Conservation (phyloP, 2,888 invertebrate genomes). For the Caenorhabditis macrosperma region DNA sequence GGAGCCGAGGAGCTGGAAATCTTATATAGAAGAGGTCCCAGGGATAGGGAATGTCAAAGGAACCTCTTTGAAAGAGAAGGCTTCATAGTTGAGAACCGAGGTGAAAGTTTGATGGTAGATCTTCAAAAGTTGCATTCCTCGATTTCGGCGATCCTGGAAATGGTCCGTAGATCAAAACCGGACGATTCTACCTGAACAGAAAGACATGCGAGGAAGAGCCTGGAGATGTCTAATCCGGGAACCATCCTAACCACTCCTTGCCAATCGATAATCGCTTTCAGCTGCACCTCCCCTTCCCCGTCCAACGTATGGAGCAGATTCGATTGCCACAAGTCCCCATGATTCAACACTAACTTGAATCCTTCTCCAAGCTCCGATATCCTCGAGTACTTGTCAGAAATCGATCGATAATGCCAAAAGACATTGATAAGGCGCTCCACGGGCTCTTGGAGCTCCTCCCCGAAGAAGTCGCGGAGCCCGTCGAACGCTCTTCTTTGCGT, state of each 20-base stretch:
- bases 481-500: background rate
- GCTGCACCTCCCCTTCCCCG: slow-evolving; percentile 15
- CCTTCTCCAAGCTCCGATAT: slow-evolving; percentile 14
- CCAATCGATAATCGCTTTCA: slow-evolving; percentile 50
- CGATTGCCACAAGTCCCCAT: slow-evolving; percentile 45
- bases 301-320: slow-evolving; percentile 24
- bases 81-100: background rate
- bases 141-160: slow-evolving; percentile 8
- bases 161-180: too few species aligned
- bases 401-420: background rate
- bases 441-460: background rate
- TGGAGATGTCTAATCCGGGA: slow-evolving; percentile 16
- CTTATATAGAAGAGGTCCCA: background rate
- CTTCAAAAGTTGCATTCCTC: slow-evolving; percentile 14
- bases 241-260: slow-evolving; percentile 7
- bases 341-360: slow-evolving; percentile 17
- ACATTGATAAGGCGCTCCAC: slow-evolving; percentile 3
- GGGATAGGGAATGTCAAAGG: too few species aligned
- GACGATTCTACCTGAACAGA: background rate
- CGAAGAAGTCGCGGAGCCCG: background rate
- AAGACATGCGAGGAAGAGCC: slow-evolving; percentile 27
- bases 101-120: slow-evolving; percentile 27
- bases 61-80: slow-evolving; percentile 24
- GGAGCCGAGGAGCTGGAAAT: slow-evolving; percentile 29
- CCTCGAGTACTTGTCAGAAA: slow-evolving; percentile 7